These are phyloP conservation scores for Platorchestia sp. DNA, from an alignment of 1,140 invertebrate species.

Conservation along the genomic window DNA sequence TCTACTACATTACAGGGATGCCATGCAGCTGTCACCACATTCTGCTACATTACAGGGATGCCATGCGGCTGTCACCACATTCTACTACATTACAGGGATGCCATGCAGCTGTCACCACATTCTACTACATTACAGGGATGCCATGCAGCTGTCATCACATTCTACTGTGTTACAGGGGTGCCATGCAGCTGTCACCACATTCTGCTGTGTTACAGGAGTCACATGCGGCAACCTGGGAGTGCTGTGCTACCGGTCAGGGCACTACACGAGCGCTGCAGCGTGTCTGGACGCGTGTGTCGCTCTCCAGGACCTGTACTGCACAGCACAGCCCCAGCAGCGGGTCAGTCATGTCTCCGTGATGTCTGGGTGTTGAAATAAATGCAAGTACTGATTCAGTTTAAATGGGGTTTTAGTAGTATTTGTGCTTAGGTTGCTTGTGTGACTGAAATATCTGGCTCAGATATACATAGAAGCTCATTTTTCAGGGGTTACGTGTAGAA, in stretches of 20 bases:
- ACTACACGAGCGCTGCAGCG: conserved; percentile 21
- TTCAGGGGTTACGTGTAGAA: too few relatives aligned
- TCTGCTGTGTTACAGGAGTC: neutral
- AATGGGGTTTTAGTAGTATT: too few relatives aligned
- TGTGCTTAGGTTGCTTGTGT: too few relatives aligned
- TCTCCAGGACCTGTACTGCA: neutral
- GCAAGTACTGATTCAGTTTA: too few relatives aligned
- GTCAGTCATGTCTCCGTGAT: conserved; percentile 3
- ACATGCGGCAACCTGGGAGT: conserved; percentile 2
- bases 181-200: neutral
- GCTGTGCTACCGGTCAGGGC: neutral
- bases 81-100: neutral
- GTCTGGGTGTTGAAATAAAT: too few relatives aligned
- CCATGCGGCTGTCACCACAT: too few relatives aligned
- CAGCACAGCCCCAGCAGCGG: neutral
- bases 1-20: too few relatives aligned
- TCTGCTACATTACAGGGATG: too few relatives aligned
- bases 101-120: neutral
- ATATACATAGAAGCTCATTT: too few relatives aligned
- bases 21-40: too few relatives aligned
- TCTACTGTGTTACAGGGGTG: neutral
- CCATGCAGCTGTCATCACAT: neutral
- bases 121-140: too few relatives aligned
- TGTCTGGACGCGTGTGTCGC: neutral
- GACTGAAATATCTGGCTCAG: too few relatives aligned